These are phyloP conservation scores for Bicyclus anynana DNA, from an alignment of 1,140 invertebrate species.

Conservation along the genomic window DNA sequence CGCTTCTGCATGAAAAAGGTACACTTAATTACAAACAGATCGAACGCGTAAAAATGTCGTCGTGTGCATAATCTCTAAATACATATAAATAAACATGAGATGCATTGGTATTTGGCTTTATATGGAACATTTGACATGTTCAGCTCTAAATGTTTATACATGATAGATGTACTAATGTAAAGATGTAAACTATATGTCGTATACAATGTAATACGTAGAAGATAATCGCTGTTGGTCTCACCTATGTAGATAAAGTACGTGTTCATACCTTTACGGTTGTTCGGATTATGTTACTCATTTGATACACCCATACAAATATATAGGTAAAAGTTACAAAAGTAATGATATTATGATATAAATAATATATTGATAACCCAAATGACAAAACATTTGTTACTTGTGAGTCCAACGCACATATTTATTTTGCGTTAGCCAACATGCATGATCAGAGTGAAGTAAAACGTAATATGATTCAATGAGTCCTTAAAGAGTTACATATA, in stretches of 20 bases:
- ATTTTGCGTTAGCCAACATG: too few relatives aligned
- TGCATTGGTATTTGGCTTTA: constrained; percentile 77
- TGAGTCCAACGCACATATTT: too few relatives aligned
- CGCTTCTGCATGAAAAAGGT: too few relatives aligned
- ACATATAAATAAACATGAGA: constrained; percentile 69
- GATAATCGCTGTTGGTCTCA: constrained; percentile 48
- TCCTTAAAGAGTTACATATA: too few relatives aligned
- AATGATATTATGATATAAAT: too few relatives aligned
- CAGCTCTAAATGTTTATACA: constrained; percentile 67
- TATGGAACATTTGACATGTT: constrained; percentile 67
- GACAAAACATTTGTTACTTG: too few relatives aligned
- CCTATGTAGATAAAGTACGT: constrained; percentile 53
- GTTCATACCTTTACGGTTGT: constrained; percentile 41
- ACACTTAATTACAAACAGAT: neutral
- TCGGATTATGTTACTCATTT: neutral
- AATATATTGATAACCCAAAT: too few relatives aligned
- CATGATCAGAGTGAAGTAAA: too few relatives aligned
- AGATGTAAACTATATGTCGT: constrained; percentile 45
- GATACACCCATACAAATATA: too few relatives aligned
- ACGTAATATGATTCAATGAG: too few relatives aligned
- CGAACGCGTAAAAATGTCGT: neutral
- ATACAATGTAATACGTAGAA: constrained; percentile 51
- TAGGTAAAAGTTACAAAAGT: too few relatives aligned
- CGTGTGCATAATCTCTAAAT: constrained; percentile 12
- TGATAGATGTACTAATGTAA: constrained; percentile 33